Conservation (phyloP, 2,888 invertebrate species). For the Campoletis raptor region DNA sequence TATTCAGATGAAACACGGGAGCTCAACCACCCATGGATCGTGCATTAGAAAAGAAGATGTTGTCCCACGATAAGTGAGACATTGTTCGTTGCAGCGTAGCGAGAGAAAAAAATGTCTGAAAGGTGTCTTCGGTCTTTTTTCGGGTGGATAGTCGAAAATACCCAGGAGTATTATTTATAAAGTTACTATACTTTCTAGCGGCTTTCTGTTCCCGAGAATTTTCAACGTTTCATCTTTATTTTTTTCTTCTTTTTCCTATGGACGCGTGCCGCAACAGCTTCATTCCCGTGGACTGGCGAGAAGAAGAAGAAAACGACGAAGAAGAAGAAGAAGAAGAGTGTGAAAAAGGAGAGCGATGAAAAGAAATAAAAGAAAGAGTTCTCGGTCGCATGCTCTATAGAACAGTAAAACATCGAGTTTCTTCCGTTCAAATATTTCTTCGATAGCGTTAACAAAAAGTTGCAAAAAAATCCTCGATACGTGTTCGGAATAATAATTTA, state of each 20-base stretch:
- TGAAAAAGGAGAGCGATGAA: constrained; percentile 25
- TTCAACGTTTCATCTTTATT: background rate
- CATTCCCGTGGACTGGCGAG: constrained; percentile 8
- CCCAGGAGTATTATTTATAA: constrained; percentile 39
- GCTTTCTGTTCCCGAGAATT: background rate
- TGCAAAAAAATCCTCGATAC: constrained; percentile 47
- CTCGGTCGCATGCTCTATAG: constrained; percentile 1
- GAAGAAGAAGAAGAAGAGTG: background rate
- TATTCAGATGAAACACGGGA: constrained; percentile 70
- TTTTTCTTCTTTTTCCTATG: background rate
- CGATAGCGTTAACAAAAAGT: constrained; percentile 22
- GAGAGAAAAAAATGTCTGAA: constrained; percentile 3
- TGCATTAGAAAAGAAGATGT: constrained; percentile 55
- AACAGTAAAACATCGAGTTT: constrained; percentile 36
- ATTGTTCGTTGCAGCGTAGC: constrained; percentile 38
- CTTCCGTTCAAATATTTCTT: constrained; percentile 42
- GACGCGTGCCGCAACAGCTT: constrained; percentile 25
- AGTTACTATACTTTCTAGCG: constrained; percentile 2
- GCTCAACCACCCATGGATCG: background rate
- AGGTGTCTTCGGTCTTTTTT: background rate
- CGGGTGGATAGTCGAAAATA: constrained; percentile 12
- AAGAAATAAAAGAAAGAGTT: constrained; percentile 30
- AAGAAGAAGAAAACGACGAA: background rate
- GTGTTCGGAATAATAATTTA: constrained; percentile 62
- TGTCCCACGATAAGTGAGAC: constrained; percentile 64